Percentiles rank a stretch among this genome's conserved stretches.
Evolutionary conservation across 2,113 vertebrate species (phyloP).

Genomic region (Notechis scutatus): DNA sequence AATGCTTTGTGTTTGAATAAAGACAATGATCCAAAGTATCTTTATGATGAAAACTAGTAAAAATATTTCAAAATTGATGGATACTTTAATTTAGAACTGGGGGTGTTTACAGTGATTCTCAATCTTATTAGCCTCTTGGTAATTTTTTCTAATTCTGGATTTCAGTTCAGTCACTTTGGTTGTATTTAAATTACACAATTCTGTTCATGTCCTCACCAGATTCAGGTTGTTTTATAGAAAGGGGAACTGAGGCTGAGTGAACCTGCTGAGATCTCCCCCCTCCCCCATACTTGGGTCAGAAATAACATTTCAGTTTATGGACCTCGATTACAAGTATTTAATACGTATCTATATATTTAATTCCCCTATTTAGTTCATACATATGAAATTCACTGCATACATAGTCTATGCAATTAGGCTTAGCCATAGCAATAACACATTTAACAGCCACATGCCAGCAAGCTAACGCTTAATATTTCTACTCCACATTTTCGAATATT

Average conservation of each 20-base stretch:
- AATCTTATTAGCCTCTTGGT: neutral
- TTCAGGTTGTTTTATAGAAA: neutral
- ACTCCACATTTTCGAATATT: neutral
- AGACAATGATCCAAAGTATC: neutral
- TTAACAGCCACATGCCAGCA: neutral
- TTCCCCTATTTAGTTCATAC: neutral
- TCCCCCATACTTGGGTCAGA: neutral
- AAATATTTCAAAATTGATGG: neutral
- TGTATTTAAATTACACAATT: neutral
- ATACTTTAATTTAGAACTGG: neutral
- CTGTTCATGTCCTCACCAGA: neutral
- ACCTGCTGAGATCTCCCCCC: neutral
- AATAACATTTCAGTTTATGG: neutral
- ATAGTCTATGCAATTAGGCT: neutral
- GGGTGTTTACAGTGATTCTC: constrained; percentile 1
- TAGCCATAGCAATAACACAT: neutral
- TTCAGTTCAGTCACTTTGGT: neutral
- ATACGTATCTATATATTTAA: neutral
- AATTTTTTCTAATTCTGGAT: neutral
- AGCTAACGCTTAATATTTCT: neutral
- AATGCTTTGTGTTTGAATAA: neutral
- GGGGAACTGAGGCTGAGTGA: neutral
- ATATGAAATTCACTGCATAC: neutral
- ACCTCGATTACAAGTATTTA: neutral
- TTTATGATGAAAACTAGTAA: neutral